Evolutionary conservation across 2,888 invertebrate genomes (phyloP).

Genomic region (Temnothorax ravouxi): DNA sequence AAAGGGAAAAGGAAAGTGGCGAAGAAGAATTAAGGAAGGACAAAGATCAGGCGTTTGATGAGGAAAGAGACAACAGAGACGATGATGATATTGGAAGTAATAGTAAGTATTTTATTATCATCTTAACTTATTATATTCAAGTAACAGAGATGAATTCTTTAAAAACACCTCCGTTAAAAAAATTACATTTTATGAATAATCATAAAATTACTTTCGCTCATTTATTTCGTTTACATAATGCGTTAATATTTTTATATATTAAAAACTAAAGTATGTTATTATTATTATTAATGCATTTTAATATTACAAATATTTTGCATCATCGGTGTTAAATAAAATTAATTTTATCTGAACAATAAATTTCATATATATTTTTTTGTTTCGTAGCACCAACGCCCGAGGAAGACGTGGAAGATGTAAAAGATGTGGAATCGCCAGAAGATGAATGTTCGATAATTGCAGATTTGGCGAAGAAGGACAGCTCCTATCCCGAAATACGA

Average conservation of each 20-base stretch:
- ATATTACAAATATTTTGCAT: not conserved
- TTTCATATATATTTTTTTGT: not conserved
- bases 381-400: constrained; percentile 80
- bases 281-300: constrained; percentile 8
- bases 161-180: not conserved
- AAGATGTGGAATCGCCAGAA: constrained; percentile 80
- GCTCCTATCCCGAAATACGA: constrained; percentile 74
- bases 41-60: constrained; percentile 81
- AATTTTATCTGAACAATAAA: not conserved
- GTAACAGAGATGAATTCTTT: not conserved
- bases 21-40: constrained; percentile 76
- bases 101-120: constrained; percentile 72
- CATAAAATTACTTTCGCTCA: not conserved
- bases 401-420: constrained; percentile 80
- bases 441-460: constrained; percentile 73
- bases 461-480: constrained; percentile 73
- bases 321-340: not conserved
- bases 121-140: not conserved
- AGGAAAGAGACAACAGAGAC: constrained; percentile 79
- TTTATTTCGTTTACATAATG: constrained; percentile 19
- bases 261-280: constrained; percentile 7
- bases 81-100: constrained; percentile 79
- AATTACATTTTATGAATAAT: not conserved
- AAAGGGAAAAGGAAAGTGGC: constrained; percentile 79
- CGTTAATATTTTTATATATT: constrained; percentile 11